Evolutionary conservation across 1,140 invertebrate genomes (phyloP), one percentile per base, ranked within the genome.

Genomic region (Ceratina australensis): DNA sequence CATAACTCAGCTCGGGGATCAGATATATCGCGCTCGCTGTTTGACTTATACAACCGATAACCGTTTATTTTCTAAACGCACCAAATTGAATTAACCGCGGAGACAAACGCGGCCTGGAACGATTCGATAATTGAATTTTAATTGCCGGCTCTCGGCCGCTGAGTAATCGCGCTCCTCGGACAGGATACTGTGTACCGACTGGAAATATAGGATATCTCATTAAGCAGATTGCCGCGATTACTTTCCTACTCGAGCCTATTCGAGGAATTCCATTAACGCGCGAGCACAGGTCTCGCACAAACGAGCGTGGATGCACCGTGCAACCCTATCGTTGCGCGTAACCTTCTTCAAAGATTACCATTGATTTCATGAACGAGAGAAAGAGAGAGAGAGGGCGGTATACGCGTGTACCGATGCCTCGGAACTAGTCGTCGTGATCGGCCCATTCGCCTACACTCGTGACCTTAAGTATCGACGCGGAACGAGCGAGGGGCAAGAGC

Each of bases 351-450:
- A 67, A 18, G 47, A 69, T 78, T 47, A 24, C 28, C 67, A 71
- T 56, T 79, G 65, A 56, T 67, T 80, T 20, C 56, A 66, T 76
- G 64, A 80, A 84, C 61, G 72, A 60, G 61, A 71, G 47, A 82
- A 42, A 42, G 33, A 42, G 3, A 42, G 33, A 10, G n/a, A 42
- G 33, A 42, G 33, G 33, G 74, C 71, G 80, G 76, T 52, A 63
- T 56, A 71, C 63, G n/a, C 7, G 7, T 54, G 15, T 54, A 54
- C 52, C 16, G 79, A 82, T 83, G 72, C 63, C 66, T 52, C 33
- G 60, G 20, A 49, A 33, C 61, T 49, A 56, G 22, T 85, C 78
- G 75, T 80, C 78, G 77, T 84, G 72, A 81, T 75, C 63, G 26
- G 73, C 26, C 74, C 66, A 66, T 57, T 69, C 59, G 59, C 68